phyloP scores from a whole-genome alignment of 2,797 vertebrate genomes.

The Babyrousa celebensis region DNA sequence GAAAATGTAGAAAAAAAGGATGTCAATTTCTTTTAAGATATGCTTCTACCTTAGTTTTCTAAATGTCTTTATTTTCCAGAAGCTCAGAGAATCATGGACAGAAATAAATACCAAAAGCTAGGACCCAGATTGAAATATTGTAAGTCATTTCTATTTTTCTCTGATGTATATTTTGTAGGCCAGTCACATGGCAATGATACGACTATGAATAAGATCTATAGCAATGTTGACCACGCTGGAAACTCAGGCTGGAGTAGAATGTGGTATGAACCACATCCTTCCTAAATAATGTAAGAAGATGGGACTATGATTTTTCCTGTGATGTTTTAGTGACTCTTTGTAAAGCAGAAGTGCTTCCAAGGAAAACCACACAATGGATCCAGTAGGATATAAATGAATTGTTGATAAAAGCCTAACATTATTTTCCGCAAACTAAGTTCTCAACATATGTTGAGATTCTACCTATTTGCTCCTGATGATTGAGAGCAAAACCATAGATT shows the following conservation, averaged over 20 bases:
- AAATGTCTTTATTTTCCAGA: neutral
- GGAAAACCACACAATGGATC: constrained; percentile 28
- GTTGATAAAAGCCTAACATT: neutral
- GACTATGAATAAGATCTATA: neutral
- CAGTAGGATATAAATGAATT: constrained; percentile 53
- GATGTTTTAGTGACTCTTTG: neutral
- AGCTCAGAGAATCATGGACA: neutral
- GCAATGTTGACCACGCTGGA: neutral
- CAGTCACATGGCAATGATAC: neutral
- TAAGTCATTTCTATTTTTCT: neutral
- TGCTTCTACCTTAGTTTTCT: neutral
- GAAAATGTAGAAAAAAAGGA: neutral
- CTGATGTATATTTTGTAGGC: neutral
- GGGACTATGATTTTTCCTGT: neutral
- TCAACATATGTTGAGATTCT: neutral
- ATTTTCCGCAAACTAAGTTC: neutral
- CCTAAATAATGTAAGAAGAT: neutral
- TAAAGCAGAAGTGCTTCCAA: constrained; percentile 8
- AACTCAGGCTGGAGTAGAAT: neutral
- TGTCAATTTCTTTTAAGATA: neutral
- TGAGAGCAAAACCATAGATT: neutral
- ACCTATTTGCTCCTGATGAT: neutral
- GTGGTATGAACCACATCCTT: neutral
- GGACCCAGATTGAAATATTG: neutral
- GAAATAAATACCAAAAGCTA: neutral